Evolutionary conservation across 2,888 invertebrate species (phyloP), one percentile per base, ranked within the genome.

Genomic region (Morinoia aosen): DNA sequence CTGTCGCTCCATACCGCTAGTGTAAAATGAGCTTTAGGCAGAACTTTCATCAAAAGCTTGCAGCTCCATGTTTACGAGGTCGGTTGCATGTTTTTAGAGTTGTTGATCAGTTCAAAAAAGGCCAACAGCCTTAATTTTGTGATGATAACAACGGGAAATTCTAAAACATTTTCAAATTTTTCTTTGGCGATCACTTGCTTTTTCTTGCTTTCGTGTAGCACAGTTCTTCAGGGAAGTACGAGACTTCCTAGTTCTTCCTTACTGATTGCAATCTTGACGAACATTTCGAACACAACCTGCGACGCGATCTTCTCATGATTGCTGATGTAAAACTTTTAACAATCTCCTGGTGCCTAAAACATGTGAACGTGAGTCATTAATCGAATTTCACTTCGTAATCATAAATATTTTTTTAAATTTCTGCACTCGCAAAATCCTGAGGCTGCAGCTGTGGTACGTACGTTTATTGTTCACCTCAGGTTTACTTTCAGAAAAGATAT

Each of bases 41-140:
- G 93, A 93, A 19, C 12, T 57, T 57, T n/a, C 93, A 19, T 93
- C 93, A 57, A 57, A 93, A 12, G 93, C 93, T 57, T 93, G 57
- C 93, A 93, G 58, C 93, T 95, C 95, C 95, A 95, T 95, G 95
- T 64, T n/a, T 0, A 95, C 48, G 25, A 61, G 33, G 8, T 64
- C 95, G 0, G 61, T 64, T 25, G 61, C 39, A 25, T 64, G 19
- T n/a, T n/a, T n/a, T n/a, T n/a, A n/a, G n/a, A n/a, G n/a, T n/a
- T n/a, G n/a, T n/a, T n/a, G n/a, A n/a, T n/a, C n/a, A n/a, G 95
- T 57, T 95, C 12, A 95, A n/a, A 19, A 95, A 64, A 48, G 95
- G 95, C 95, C 95, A 95, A 58, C 8, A 95, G 5, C 95, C 95
- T 64, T 58, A 39, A n/a, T n/a, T n/a, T n/a, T n/a, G n/a, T n/a